Conservation (phyloP, 35 echinoderm and acorn worm genomes). For the Ptychodera flava region DNA sequence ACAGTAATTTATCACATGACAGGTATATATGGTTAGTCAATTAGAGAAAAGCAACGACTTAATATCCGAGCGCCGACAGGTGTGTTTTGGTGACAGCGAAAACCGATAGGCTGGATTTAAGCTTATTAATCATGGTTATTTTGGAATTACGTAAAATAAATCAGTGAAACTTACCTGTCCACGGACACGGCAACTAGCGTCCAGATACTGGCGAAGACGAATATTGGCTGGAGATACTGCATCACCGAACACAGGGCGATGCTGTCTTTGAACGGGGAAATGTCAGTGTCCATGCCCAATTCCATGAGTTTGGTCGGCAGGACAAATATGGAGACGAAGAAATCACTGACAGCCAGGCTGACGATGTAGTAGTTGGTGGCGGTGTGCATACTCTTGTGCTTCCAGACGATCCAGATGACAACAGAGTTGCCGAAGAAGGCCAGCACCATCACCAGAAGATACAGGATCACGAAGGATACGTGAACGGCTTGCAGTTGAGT, state of each 20-base stretch:
- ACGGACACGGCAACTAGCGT: conserved; percentile 78
- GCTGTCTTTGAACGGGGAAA: conserved; percentile 17
- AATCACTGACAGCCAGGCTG: conserved; percentile 76
- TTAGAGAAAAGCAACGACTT: too few species aligned
- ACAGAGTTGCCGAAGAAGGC: conserved; percentile 69
- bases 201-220: conserved; percentile 89
- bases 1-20: too few species aligned
- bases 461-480: conserved; percentile 44
- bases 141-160: too few species aligned
- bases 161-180: conserved; percentile 78
- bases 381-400: conserved; percentile 68
- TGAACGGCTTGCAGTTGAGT: conserved; percentile 55
- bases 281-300: conserved; percentile 37
- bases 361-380: conserved; percentile 92
- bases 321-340: conserved; percentile 58
- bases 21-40: too few species aligned
- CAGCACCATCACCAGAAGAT: conserved; percentile 48
- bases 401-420: conserved; percentile 69
- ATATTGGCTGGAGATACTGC: conserved; percentile 58
- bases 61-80: too few species aligned
- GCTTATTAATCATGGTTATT: too few species aligned
- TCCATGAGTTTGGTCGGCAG: conserved; percentile 65
- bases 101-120: too few species aligned
- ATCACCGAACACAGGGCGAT: conserved; percentile 48
- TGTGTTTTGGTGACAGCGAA: too few species aligned